Evolutionary conservation across 1,140 invertebrate species (phyloP).

Genomic region (Bombus sibiricus): DNA sequence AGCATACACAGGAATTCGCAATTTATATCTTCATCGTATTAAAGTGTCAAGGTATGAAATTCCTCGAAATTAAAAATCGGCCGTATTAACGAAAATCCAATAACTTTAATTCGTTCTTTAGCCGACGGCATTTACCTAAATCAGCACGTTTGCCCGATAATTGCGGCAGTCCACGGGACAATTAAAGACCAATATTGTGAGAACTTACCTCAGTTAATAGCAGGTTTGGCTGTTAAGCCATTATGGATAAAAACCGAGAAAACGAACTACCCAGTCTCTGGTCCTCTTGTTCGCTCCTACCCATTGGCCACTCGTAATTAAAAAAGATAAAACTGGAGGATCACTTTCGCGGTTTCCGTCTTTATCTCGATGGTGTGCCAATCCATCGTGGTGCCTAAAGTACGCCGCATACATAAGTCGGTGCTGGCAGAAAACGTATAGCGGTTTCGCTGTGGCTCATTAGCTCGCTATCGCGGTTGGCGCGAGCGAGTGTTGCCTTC

Average conservation of each 20-base stretch:
- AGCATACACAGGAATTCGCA: background rate
- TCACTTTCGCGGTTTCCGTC: conserved; percentile 51
- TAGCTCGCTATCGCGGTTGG: conserved; percentile 75
- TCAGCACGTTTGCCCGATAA: background rate
- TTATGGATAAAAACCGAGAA: background rate
- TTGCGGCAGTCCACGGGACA: background rate
- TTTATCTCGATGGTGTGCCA: conserved; percentile 54
- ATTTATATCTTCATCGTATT: background rate
- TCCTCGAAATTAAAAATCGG: background rate
- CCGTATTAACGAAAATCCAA: background rate
- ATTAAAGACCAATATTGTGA: background rate
- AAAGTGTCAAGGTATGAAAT: background rate
- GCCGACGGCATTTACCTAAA: background rate
- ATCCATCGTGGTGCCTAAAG: conserved; percentile 38
- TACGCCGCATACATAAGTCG: conserved; percentile 4
- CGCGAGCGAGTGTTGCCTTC: conserved; percentile 63
- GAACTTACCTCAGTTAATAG: conserved; percentile 12
- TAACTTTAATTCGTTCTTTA: background rate
- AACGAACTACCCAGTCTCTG: too few relatives aligned
- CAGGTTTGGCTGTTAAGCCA: background rate
- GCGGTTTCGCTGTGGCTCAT: conserved; percentile 65
- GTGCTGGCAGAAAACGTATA: conserved; percentile 37
- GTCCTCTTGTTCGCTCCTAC: background rate
- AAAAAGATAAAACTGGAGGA: conserved; percentile 40
- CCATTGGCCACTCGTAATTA: background rate